Evolutionary conservation across 1,140 invertebrate genomes (phyloP).

Genomic region (Augochlora pura): DNA sequence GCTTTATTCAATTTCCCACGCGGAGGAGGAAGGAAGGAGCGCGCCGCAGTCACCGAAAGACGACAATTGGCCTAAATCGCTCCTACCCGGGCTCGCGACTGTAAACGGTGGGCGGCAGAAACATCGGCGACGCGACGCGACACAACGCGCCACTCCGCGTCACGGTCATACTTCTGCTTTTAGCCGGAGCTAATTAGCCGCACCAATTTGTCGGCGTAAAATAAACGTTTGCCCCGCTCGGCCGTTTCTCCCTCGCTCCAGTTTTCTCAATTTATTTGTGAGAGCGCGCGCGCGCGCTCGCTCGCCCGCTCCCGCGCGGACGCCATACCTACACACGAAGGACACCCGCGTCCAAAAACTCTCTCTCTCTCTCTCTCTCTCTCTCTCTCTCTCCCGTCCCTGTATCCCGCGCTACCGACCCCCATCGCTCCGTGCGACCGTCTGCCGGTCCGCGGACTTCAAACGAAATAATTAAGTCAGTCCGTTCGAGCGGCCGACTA

Average conservation of each 20-base stretch:
- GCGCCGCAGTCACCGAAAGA: background rate
- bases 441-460: slow-evolving; percentile 66
- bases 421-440: background rate
- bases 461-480: slow-evolving; percentile 80
- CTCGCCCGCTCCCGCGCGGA: slow-evolving; percentile 21
- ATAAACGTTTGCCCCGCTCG: slow-evolving; percentile 70
- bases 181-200: slow-evolving; percentile 75
- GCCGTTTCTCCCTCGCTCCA: slow-evolving; percentile 54
- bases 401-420: slow-evolving; percentile 45
- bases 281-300: background rate
- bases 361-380: too few species aligned
- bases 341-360: slow-evolving; percentile 1
- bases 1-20: background rate
- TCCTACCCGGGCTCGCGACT: background rate
- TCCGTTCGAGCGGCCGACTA: slow-evolving; percentile 73
- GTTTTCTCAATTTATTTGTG: slow-evolving; percentile 65
- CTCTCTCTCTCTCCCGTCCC: slow-evolving; percentile 11
- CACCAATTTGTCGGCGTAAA: slow-evolving; percentile 75
- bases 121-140: slow-evolving; percentile 3
- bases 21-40: background rate
- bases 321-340: slow-evolving; percentile 42
- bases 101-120: background rate
- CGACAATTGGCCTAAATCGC: slow-evolving; percentile 6
- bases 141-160: slow-evolving; percentile 9
- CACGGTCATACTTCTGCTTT: slow-evolving; percentile 64